Evolutionary conservation across 1,140 invertebrate genomes (phyloP), one percentile per base, ranked within the genome.

Genomic region (Hydropsyche tenuis): DNA sequence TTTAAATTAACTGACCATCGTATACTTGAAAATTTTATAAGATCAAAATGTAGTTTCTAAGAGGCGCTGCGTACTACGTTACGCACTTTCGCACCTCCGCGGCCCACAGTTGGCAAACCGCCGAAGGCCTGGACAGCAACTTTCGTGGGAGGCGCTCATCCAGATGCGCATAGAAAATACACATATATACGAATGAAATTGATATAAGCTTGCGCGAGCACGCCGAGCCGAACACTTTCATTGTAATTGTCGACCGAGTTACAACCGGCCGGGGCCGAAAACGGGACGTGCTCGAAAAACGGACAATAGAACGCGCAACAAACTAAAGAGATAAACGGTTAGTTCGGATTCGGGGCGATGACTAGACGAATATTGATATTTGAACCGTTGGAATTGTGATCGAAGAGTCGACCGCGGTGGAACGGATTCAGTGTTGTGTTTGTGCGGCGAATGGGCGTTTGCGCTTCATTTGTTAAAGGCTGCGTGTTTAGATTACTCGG

Each of bases 211-310:
- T 11, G 51, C 68, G 68, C 25, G 14, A 11, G 25, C 23, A 46
- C 12, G 30, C 20, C 4, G 9, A 16, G 14, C 65, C 16, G 43
- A 70, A 56, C 68, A 70, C 68, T 70, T 70, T 70, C 68, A 70
- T 70, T 70, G 68, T 70, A 70, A 56, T 70, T 70, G 68, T 56
- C 51, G 68, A 20, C 20, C 68, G 68, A 70, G 68, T 70, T 70
- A 70, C 56, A 60, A n/a, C 56, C 11, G 56, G 30, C 30, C 30
- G 3, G 9, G 30, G 3, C 30, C 30, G 30, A 37, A 37, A 37
- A 48, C 22, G 23, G 12, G 12, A 60, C 9, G 25, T 12, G 20
- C 14, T 9, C 56, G 12, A 60, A 60, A 25, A 60, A 20, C 18
- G 16, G 16, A 18, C 48, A 20, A n/a, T n/a, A 53, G 48, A 11